Evolutionary conservation across 92 coral and sea anemone species (phyloP).

Genomic region (Palythoa grandis): DNA sequence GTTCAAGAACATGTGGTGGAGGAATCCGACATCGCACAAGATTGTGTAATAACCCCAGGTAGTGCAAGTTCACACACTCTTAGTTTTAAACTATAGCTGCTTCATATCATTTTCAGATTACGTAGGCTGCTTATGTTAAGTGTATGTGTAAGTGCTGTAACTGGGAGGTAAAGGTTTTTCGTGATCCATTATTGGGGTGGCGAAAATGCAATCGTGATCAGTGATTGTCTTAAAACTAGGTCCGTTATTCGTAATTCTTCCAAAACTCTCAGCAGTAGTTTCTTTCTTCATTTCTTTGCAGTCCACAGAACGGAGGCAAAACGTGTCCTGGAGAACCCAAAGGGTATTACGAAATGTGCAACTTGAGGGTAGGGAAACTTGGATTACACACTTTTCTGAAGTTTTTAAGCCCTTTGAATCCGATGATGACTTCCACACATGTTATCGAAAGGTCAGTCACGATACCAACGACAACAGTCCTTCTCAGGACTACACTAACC

Average conservation of each 20-base stretch:
- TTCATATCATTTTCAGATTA: background rate
- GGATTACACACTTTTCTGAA: background rate
- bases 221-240: too few species aligned
- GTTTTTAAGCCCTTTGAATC: too few species aligned
- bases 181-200: too few species aligned
- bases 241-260: too few species aligned
- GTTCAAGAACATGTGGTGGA: constrained; percentile 91
- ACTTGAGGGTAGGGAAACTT: constrained; percentile 48
- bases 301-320: constrained; percentile 79
- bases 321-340: constrained; percentile 63
- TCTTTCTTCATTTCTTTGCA: constrained; percentile 16
- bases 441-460: too few species aligned
- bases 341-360: constrained; percentile 77
- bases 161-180: too few species aligned
- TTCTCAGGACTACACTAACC: too few species aligned
- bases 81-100: background rate
- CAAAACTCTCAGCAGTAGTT: background rate
- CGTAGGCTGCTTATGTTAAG: background rate
- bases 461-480: too few species aligned
- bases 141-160: too few species aligned
- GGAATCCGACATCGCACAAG: constrained; percentile 81
- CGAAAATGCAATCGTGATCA: too few species aligned
- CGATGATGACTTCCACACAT: too few species aligned
- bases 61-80: background rate
- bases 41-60: constrained; percentile 81